Evolutionary conservation across 2,113 vertebrate species (phyloP), one percentile per base, ranked within the genome.

Genomic region (Cyprinodon tularosa): DNA sequence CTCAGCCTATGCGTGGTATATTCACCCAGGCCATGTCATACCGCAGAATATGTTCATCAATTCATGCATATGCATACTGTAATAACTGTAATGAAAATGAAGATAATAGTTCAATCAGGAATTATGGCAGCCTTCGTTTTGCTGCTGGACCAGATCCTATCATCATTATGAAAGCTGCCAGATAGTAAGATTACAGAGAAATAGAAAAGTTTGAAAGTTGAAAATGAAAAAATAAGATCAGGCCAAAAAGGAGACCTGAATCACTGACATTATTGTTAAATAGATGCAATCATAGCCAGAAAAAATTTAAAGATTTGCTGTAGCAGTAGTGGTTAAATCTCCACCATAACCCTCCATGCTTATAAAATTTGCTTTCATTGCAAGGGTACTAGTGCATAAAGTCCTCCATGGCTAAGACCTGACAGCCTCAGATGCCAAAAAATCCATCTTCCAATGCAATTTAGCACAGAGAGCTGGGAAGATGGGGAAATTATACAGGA

Each of bases 391-490:
- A 86, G 92, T 81, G 93, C 92, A 90, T 88, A 89, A 93, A 93
- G 89, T 89, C 42, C 92, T 93, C 90, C 89, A 82, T 57, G 53
- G 90, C 80, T 85, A 82, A 80, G 87, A 94, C 87, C 90, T 93
- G 92, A 93, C 88, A 95, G 90, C 80, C 76, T 89, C 87, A 81
- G 83, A 69, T 91, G 93, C 93, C 93, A 94, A 95, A 92, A 57
- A 90, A 80, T 80, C 88, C 88, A 92, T 92, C 93, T 91, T 93
- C 78, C 90, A 92, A 74, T 89, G 90, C 92, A 92, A 84, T 88
- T 93, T 94, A 95, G 78, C 91, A 89, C 85, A 90, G 87, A 83
- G 90, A 95, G 85, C 89, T 76, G 82, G 89, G 93, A 93, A 93
- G 84, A 80, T 90, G 93, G 86, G 68, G 77, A 92, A 93, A 91